These are phyloP conservation scores for Andricus grossulariae DNA, from an alignment of 1,140 invertebrate genomes.

Conservation along the genomic window DNA sequence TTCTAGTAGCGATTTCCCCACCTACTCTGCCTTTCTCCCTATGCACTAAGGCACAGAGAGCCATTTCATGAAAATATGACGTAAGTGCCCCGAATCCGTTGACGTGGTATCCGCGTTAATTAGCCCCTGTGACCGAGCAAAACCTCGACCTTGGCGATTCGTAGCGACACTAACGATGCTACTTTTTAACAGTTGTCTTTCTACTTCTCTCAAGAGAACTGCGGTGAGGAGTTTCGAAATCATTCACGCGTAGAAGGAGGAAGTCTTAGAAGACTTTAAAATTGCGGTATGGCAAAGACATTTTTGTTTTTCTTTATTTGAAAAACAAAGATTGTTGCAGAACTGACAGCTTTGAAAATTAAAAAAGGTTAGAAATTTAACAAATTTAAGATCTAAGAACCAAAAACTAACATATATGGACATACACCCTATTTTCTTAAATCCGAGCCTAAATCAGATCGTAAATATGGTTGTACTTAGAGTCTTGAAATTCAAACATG, in stretches of 20 bases:
- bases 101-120: constrained; percentile 16
- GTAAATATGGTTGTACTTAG: too few species aligned
- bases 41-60: not conserved
- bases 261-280: not conserved
- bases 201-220: not conserved
- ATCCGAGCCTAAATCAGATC: too few species aligned
- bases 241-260: not conserved
- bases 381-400: too few species aligned
- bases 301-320: too few species aligned
- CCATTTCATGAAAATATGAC: constrained; percentile 2
- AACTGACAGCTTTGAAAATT: too few species aligned
- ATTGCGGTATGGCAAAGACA: too few species aligned
- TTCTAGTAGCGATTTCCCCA: not conserved
- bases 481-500: too few species aligned
- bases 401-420: too few species aligned
- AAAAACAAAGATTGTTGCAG: too few species aligned
- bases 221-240: not conserved
- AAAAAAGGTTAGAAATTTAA: too few species aligned
- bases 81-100: constrained; percentile 12
- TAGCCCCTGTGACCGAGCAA: constrained; percentile 3
- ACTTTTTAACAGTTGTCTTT: constrained; percentile 6
- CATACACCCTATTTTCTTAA: too few species aligned
- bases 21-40: not conserved
- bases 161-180: constrained; percentile 21
- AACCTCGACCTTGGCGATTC: constrained; percentile 28